A percentile compares a stretch with the other conserved stretches of the same genome.
phyloP scores from a whole-genome alignment of 2,888 invertebrate species.

The Trissolcus japonicus region DNA sequence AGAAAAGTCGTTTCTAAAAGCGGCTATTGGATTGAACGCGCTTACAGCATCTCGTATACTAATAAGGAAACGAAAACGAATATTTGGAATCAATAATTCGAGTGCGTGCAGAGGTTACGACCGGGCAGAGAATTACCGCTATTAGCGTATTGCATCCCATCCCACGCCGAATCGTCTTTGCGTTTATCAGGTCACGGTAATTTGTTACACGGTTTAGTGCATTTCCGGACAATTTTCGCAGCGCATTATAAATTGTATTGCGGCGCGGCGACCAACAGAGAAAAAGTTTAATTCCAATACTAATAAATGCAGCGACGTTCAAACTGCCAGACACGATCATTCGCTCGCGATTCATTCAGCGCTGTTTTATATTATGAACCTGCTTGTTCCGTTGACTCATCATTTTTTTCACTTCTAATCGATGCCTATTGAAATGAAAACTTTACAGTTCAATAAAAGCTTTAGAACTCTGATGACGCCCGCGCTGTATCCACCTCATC shows the following conservation, averaged over 20 bases:
- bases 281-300: slow-evolving; percentile 35
- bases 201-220: slow-evolving; percentile 34
- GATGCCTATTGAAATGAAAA: slow-evolving; percentile 22
- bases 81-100: slow-evolving; percentile 66
- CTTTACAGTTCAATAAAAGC: slow-evolving; percentile 37
- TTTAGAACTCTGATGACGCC: too few species aligned
- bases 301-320: slow-evolving; percentile 23
- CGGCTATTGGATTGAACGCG: too few species aligned
- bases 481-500: too few species aligned
- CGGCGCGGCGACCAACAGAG: not conserved
- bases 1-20: too few species aligned
- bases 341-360: slow-evolving; percentile 4
- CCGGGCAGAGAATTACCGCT: slow-evolving; percentile 66
- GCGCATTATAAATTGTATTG: slow-evolving; percentile 54
- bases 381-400: slow-evolving; percentile 18
- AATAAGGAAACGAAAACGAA: slow-evolving; percentile 1
- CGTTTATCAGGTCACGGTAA: slow-evolving; percentile 57
- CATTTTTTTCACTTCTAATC: slow-evolving; percentile 28
- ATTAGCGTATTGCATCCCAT: slow-evolving; percentile 67
- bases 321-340: not conserved
- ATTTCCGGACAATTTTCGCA: slow-evolving; percentile 38
- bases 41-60: too few species aligned
- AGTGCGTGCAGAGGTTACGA: slow-evolving; percentile 70
- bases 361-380: slow-evolving; percentile 14
- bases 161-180: slow-evolving; percentile 61